These are phyloP conservation scores for Ormia ochracea DNA, from an alignment of 2,888 invertebrate genomes.

Conservation along the genomic window DNA sequence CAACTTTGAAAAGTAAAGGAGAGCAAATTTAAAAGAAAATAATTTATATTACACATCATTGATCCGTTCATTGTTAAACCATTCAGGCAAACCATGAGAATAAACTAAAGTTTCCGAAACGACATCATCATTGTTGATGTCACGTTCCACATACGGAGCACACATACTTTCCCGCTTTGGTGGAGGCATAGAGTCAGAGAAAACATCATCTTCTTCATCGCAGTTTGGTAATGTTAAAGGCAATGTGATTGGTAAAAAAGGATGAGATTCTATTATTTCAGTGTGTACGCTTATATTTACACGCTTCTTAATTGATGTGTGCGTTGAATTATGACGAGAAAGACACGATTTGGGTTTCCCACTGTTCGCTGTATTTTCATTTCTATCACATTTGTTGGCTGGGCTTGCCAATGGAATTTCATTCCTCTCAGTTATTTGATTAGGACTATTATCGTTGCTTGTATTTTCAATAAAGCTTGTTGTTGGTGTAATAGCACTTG, in stretches of 20 bases:
- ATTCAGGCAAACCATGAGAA: slow-evolving; percentile 75
- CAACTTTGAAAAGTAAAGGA: slow-evolving; percentile 1
- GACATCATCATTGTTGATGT: slow-evolving; percentile 64
- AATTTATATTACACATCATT: slow-evolving; percentile 72
- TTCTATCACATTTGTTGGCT: slow-evolving; percentile 52
- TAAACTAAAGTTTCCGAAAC: slow-evolving; percentile 68
- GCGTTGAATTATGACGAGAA: slow-evolving; percentile 74
- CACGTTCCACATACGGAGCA: slow-evolving; percentile 77
- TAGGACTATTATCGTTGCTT: slow-evolving; percentile 13
- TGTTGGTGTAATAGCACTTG: slow-evolving; percentile 10
- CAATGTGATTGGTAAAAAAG: slow-evolving; percentile 65
- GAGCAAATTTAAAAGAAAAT: slow-evolving; percentile 14
- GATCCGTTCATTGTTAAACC: slow-evolving; percentile 77
- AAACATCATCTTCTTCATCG: slow-evolving; percentile 80
- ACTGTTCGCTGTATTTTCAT: slow-evolving; percentile 28
- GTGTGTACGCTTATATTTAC: slow-evolving; percentile 75
- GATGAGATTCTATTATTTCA: slow-evolving; percentile 75
- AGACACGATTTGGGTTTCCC: slow-evolving; percentile 72
- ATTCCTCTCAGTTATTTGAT: slow-evolving; percentile 3
- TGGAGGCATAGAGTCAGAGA: slow-evolving; percentile 78
- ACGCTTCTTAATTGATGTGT: slow-evolving; percentile 75
- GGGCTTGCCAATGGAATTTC: slow-evolving; percentile 48
- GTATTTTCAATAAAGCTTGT: background rate
- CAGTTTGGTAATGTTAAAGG: slow-evolving; percentile 63
- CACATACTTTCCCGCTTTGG: slow-evolving; percentile 78